phyloP scores from a whole-genome alignment of 2,888 invertebrate species.

The Caenorhabditis wallacei region DNA sequence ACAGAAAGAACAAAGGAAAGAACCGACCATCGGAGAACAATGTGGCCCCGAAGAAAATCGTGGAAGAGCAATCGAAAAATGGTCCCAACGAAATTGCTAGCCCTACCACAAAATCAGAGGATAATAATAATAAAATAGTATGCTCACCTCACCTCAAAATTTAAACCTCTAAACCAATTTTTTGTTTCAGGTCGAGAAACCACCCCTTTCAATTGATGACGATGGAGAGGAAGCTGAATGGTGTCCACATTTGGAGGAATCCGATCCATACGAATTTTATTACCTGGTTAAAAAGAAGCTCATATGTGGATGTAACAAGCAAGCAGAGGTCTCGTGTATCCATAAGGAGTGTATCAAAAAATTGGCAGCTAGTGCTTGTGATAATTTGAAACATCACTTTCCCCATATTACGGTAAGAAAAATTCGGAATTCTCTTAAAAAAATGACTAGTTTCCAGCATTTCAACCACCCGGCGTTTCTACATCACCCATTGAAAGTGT shows the following conservation, averaged over 20 bases:
- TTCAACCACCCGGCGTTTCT: constrained; percentile 39
- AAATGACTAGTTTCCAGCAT: constrained; percentile 6
- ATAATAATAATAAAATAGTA: neutral
- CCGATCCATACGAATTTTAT: neutral
- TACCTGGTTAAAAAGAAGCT: neutral
- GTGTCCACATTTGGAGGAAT: constrained; percentile 18
- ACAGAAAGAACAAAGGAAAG: neutral
- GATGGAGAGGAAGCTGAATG: constrained; percentile 20
- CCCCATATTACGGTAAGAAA: constrained; percentile 27
- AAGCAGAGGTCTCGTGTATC: constrained; percentile 19
- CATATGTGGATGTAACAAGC: neutral
- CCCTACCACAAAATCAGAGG: neutral
- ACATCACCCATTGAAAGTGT: constrained; percentile 12
- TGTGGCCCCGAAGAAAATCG: neutral
- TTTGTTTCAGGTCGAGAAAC: constrained; percentile 1
- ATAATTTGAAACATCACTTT: constrained; percentile 26
- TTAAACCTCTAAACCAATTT: too few species aligned
- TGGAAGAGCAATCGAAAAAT: neutral
- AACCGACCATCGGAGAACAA: neutral
- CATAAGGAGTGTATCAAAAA: constrained; percentile 20
- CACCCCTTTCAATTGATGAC: neutral
- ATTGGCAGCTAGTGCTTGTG: constrained; percentile 4
- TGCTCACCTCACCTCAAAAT: too few species aligned
- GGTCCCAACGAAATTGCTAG: neutral
- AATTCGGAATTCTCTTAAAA: neutral